Base-by-base conservation (phyloP, 1,140 invertebrate species). In the Agraylea sexmaculata region DNA sequence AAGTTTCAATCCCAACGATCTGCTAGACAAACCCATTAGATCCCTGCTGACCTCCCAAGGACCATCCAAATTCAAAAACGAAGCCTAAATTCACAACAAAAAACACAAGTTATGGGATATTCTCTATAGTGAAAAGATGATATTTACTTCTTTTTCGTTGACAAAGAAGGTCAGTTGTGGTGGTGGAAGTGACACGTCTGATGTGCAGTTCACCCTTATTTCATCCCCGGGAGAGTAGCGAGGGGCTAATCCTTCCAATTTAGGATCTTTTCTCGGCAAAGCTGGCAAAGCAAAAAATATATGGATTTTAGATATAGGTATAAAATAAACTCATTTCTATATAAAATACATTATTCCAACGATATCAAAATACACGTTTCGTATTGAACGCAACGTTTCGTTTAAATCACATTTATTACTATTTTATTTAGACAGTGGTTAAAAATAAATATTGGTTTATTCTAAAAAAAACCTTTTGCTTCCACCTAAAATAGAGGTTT, bases 181-280 rank as follows among this genome's bases (percentile, higher is more conserved):
- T 7, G 35, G 18, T 6, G 47, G 47, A 17, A 49, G 18, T 1
- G 47, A 49, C 10, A 27, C 23, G 27, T 44, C 43, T 36, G 47
- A 49, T 18, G 47, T 49, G 25, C 47, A 49, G 43, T 49, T 49
- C 10, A 49, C 31, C 31, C 40, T 42, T 30, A 49, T 49, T 15
- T 45, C 43, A 25, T 49, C 43, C 10, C 40, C 47, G 6, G 43
- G 19, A 18, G 16, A 25, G 31, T 49, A 49, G 11, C 40, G 40
- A 4, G 30, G 28, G 4, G 36, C 38, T 17, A 49, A 22, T 4
- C 47, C 47, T 22, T 45, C 47, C 15, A 49, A 30, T 21, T 25
- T 31, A 2, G 47, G 47, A 23, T 49, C 47, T 18, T 23, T 45
- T 36, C 37, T 40, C 0, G 47, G 47, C 30, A 49, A 18, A 22